These are phyloP conservation scores for Lasioglossum villosulum DNA, from an alignment of 2,888 invertebrate genomes.

Conservation along the genomic window DNA sequence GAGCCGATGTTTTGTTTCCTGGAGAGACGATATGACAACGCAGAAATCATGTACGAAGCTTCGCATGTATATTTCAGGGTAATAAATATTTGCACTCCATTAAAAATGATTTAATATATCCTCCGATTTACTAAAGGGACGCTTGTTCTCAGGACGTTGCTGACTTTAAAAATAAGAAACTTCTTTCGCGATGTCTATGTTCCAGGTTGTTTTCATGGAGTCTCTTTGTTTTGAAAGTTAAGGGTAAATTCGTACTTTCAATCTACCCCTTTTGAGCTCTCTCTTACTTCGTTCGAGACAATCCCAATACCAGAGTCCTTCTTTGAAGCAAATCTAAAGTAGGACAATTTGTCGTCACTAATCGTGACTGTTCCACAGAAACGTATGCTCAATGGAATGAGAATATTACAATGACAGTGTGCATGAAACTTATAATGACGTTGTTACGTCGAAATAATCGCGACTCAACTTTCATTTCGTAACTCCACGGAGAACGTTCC, in stretches of 20 bases:
- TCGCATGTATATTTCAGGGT: not conserved
- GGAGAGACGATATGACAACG: not conserved
- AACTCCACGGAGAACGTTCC: not conserved
- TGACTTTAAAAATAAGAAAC: not conserved
- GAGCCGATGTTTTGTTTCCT: not conserved
- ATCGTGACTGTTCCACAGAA: not conserved
- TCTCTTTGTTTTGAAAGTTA: not conserved
- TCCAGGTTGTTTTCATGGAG: not conserved
- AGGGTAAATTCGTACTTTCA: slow-evolving; percentile 25
- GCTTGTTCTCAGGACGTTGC: not conserved
- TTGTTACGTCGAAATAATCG: not conserved
- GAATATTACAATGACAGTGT: slow-evolving; percentile 43
- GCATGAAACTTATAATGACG: slow-evolving; percentile 33
- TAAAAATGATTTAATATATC: slow-evolving; percentile 1
- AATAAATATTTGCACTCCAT: not conserved
- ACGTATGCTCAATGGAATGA: slow-evolving; percentile 21
- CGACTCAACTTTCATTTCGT: slow-evolving; percentile 21
- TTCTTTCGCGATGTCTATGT: not conserved
- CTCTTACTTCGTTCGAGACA: not conserved
- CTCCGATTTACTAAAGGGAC: not conserved
- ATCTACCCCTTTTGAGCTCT: slow-evolving; percentile 17
- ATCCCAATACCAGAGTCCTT: slow-evolving; percentile 17
- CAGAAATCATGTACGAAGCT: not conserved
- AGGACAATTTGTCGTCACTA: slow-evolving; percentile 48
- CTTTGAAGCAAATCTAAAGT: slow-evolving; percentile 39